Conservation (phyloP, 2,797 vertebrate species). For the Acanthurus tractus region DNA sequence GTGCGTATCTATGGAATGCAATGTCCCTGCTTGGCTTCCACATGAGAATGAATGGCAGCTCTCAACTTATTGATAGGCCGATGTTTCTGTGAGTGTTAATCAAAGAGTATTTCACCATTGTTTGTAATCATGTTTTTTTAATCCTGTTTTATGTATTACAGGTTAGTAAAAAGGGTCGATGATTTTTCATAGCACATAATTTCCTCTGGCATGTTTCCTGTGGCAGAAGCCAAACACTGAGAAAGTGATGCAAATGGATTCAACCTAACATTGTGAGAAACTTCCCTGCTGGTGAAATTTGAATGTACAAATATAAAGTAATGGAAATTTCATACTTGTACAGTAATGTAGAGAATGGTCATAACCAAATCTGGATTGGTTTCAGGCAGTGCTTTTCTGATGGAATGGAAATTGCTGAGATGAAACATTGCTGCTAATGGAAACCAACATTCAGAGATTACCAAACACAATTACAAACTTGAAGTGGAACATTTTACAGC, state of each 20-base stretch:
- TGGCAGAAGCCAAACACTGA: conserved; percentile 33
- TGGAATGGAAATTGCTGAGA: conserved; percentile 32
- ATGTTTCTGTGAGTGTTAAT: conserved; percentile 21
- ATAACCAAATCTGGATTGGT: conserved; percentile 20
- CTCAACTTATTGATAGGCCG: background rate
- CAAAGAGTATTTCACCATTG: background rate
- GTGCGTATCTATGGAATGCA: conserved; percentile 64
- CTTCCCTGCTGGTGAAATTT: conserved; percentile 33
- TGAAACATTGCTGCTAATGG: conserved; percentile 19
- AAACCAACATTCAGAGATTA: conserved; percentile 39
- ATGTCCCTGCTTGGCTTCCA: conserved; percentile 41
- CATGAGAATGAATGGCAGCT: conserved; percentile 35
- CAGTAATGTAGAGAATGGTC: conserved; percentile 11
- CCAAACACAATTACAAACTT: conserved; percentile 38
- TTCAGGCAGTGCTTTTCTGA: conserved; percentile 25
- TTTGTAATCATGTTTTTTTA: conserved; percentile 29
- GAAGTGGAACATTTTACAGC: conserved; percentile 36
- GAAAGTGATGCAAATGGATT: conserved; percentile 30
- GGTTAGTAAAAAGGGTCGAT: conserved; percentile 6
- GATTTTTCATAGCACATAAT: conserved; percentile 24
- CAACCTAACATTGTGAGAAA: conserved; percentile 10
- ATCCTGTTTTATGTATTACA: conserved; percentile 21
- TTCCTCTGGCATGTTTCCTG: conserved; percentile 39
- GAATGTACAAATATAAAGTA: conserved; percentile 11
- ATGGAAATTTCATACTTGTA: conserved; percentile 26